Evolutionary conservation across 2,888 invertebrate species (phyloP).

Genomic region (Cheiracanthium punctorium): DNA sequence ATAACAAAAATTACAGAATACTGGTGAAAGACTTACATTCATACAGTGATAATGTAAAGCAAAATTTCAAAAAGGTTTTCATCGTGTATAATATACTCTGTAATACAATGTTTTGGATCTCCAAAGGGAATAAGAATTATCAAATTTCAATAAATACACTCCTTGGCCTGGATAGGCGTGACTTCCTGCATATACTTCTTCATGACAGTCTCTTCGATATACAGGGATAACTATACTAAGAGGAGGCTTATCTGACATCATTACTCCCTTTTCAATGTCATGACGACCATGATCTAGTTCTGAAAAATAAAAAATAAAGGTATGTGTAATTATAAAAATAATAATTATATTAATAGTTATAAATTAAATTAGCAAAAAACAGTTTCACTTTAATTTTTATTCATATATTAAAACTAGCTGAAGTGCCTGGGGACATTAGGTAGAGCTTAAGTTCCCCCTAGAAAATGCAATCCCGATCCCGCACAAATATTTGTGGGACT

Average conservation of each 20-base stretch:
- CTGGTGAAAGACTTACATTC: constrained; percentile 29
- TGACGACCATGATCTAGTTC: constrained; percentile 31
- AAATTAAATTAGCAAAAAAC: too few species aligned
- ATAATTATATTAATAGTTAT: too few species aligned
- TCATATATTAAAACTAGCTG: too few species aligned
- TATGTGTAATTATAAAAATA: too few species aligned
- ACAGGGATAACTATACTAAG: constrained; percentile 93
- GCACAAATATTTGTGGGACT: too few species aligned
- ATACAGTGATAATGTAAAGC: constrained; percentile 18
- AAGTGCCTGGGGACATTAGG: too few species aligned
- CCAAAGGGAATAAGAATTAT: constrained; percentile 99
- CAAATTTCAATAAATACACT: constrained; percentile 97
- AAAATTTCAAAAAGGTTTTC: constrained; percentile 38
- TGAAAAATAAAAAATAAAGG: too few species aligned
- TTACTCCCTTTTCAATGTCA: constrained; percentile 53
- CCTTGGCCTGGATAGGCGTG: constrained; percentile 98
- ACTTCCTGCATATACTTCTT: constrained; percentile 97
- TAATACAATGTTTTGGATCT: constrained; percentile 99
- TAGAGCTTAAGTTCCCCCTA: too few species aligned
- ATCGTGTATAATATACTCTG: constrained; percentile 95
- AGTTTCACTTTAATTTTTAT: too few species aligned
- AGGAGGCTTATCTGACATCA: constrained; percentile 78
- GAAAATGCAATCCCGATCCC: too few species aligned
- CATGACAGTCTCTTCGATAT: constrained; percentile 96
- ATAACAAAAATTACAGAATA: too few species aligned